phyloP scores from a whole-genome alignment of 2,888 invertebrate species.

The Phymatocera aterrima region DNA sequence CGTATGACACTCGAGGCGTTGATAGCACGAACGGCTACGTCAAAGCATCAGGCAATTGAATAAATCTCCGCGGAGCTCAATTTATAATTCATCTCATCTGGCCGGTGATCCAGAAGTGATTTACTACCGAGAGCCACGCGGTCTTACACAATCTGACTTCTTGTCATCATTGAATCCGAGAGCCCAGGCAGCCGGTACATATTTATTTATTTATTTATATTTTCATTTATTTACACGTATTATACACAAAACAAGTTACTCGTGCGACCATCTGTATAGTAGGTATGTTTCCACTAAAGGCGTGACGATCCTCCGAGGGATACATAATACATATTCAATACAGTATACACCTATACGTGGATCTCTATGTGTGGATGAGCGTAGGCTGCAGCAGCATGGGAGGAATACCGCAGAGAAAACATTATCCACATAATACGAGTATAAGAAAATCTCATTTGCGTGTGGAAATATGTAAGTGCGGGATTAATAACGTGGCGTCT shows the following conservation, averaged over 20 bases:
- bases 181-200: background rate
- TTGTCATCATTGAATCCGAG: background rate
- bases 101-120: constrained; percentile 16
- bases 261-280: background rate
- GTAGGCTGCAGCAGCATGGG: background rate
- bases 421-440: background rate
- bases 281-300: constrained; percentile 4
- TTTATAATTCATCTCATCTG: constrained; percentile 12
- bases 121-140: constrained; percentile 14
- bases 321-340: background rate
- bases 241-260: background rate
- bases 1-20: background rate
- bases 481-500: background rate
- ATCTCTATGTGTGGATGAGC: background rate
- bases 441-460: background rate
- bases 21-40: background rate
- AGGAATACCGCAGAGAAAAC: background rate
- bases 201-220: too few relatives aligned
- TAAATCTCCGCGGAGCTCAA: background rate
- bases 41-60: constrained; percentile 12
- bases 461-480: background rate
- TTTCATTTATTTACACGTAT: background rate
- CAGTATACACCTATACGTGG: too few relatives aligned
- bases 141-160: background rate
- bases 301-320: background rate